Percentiles rank a stretch among this genome's conserved stretches.
These are phyloP conservation scores for Girardia tigrina DNA, from an alignment of 2,888 invertebrate species.

Conservation along the genomic window DNA sequence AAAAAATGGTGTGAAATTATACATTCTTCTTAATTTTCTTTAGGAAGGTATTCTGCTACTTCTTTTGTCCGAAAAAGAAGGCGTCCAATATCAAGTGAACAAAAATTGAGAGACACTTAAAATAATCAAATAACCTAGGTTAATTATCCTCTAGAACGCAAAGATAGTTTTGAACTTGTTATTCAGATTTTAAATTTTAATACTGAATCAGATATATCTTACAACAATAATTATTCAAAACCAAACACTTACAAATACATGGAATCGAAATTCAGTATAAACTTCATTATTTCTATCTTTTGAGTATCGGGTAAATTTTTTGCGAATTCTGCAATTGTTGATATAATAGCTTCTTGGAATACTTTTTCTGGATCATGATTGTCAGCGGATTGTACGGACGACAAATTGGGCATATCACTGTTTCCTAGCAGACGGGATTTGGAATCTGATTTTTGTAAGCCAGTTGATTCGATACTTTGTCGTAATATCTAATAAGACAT, in stretches of 20 bases:
- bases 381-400: not conserved
- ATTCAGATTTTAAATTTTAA: too few species aligned
- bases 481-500: not conserved
- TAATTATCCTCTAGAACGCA: too few species aligned
- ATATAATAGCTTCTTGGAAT: conserved; percentile 87
- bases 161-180: too few species aligned
- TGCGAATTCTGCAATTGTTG: conserved; percentile 80
- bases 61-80: too few species aligned
- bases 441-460: not conserved
- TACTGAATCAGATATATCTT: too few species aligned
- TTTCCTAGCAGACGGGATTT: not conserved
- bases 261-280: conserved; percentile 47
- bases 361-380: conserved; percentile 18
- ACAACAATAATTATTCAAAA: conserved; percentile 60
- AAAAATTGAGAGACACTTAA: too few species aligned
- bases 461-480: conserved; percentile 16
- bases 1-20: too few species aligned
- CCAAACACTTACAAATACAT: conserved; percentile 35
- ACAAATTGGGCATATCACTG: not conserved
- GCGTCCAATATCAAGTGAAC: too few species aligned
- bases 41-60: too few species aligned
- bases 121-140: too few species aligned
- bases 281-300: conserved; percentile 96
- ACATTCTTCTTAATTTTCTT: too few species aligned
- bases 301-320: conserved; percentile 89